Conservation (phyloP, 2,797 vertebrate species). For the Sebastes flavidus region DNA sequence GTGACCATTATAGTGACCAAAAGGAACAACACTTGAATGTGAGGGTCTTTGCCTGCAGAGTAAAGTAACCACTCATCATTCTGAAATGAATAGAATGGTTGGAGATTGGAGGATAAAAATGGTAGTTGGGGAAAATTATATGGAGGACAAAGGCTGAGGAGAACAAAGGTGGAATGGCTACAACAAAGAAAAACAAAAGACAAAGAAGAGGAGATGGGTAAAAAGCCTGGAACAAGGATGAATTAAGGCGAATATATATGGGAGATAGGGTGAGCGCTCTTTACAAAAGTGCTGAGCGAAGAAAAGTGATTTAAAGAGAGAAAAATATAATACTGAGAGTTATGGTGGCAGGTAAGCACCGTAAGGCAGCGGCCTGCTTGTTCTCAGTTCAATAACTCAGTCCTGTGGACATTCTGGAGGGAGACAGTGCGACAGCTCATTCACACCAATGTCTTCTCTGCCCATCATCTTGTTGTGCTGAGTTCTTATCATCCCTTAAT, state of each 20-base stretch:
- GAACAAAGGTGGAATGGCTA: not conserved
- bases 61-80: not conserved
- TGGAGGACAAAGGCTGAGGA: not conserved
- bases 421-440: not conserved
- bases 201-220: not conserved
- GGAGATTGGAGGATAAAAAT: not conserved
- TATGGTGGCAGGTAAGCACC: not conserved
- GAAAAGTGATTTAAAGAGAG: slow-evolving; percentile 5
- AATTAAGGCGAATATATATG: not conserved
- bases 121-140: not conserved
- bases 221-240: not conserved
- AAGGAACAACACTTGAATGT: not conserved
- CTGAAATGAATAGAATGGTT: not conserved
- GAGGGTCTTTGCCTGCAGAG: not conserved
- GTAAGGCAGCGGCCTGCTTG: not conserved
- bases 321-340: not conserved
- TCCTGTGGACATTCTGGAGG: not conserved
- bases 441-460: not conserved
- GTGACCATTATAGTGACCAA: not conserved
- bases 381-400: slow-evolving; percentile 5
- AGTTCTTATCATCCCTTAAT: not conserved
- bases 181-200: not conserved
- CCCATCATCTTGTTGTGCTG: not conserved
- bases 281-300: not conserved
- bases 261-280: not conserved